Evolutionary conservation across 2,113 vertebrate genomes (phyloP).

Genomic region (Oophaga pumilio): DNA sequence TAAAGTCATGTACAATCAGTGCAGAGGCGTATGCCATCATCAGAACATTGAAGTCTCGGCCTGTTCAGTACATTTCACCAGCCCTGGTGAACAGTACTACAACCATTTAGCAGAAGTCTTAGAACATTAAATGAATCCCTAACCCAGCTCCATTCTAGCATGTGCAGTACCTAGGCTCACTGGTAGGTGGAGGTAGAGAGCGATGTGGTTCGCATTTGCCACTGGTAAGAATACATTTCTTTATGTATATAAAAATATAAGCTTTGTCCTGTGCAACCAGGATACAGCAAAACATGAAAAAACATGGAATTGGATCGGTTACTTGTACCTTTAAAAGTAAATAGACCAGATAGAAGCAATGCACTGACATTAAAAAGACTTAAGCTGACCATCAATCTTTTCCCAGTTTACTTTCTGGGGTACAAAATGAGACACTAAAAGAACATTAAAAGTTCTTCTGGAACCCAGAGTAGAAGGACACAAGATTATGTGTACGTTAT

Average conservation of each 20-base stretch:
- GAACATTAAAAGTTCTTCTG: neutral
- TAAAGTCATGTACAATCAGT: conserved; percentile 11
- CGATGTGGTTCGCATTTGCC: neutral
- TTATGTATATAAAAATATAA: neutral
- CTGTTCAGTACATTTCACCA: neutral
- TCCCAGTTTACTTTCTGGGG: too few relatives aligned
- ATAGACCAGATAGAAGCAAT: neutral
- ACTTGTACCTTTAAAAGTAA: neutral
- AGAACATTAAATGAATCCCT: neutral
- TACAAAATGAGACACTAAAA: neutral
- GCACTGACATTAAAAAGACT: neutral
- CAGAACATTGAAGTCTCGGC: neutral
- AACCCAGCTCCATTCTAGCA: neutral
- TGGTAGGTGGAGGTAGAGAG: conserved; percentile 5
- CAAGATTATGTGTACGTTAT: neutral
- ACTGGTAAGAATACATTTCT: neutral
- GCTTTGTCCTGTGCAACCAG: conserved; percentile 13
- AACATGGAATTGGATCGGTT: neutral
- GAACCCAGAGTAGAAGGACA: neutral
- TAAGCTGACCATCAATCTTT: neutral
- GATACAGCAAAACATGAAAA: neutral
- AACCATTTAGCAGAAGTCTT: neutral
- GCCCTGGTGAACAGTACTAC: neutral
- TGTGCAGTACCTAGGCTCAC: neutral
- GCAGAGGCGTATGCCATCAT: neutral